Base-by-base conservation (phyloP, 1,140 invertebrate genomes). In the Drosophila tristis region DNA sequence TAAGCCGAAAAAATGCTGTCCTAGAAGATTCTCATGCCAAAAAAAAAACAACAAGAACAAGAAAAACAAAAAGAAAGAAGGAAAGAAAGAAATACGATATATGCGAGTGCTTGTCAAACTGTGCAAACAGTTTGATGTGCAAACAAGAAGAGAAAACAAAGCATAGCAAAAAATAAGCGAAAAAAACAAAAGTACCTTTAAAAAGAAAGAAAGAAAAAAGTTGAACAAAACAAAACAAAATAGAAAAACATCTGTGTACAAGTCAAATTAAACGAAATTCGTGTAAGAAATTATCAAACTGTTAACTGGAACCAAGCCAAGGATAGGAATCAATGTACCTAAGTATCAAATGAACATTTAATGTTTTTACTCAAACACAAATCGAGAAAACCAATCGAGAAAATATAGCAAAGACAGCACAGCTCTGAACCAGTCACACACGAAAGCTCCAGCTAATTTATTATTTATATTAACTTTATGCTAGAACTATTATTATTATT, bases 21-120 rank as follows among this genome's bases (percentile, higher is more conserved):
- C 74, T 81, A 86, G 82, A 86, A 86, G 82, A 84, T 86, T 87
- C 84, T 82, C 82, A 87, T 86, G 84, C 82, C 82, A 86, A 86
- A 87, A 67, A 85, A n/a, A 42, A 78, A 20, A 29, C 0, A 16
- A 16, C 29, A 51, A 29, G 16, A 16, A 16, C 29, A 51, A 57
- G 42, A 53, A 63, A 8, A 48, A 23, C 43, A 15, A 60, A 42
- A 16, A 29, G 45, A 72, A 71, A 65, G 15, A 71, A 56, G 25
- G 20, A 20, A 20, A 81, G 31, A 50, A 53, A 39, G 15, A 39
- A 20, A 23, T 23, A 61, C 26, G 29, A 9, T 31, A 31, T 3
- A 31, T 31, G 43, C 23, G 9, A 48, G 44, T 56, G 50, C 20
- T 57, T 55, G 42, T 71, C 66, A 53, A 63, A 50, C 73, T 70